Conservation (phyloP, 2,797 vertebrate genomes). For the Pempheris klunzingeri region DNA sequence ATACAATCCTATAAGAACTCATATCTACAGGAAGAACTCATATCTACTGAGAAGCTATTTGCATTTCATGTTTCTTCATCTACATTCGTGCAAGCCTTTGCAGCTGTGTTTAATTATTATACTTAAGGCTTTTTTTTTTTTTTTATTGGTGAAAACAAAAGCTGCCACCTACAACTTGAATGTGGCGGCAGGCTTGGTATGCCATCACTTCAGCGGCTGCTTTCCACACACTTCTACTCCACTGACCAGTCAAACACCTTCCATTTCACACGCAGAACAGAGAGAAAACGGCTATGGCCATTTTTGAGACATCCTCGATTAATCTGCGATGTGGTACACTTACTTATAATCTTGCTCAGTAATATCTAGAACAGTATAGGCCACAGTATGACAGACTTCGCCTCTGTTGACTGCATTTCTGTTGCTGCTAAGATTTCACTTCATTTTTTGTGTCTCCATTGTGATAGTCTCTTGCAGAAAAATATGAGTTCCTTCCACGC, state of each 20-base stretch:
- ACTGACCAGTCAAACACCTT: constrained; percentile 24
- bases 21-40: too few relatives aligned
- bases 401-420: not conserved
- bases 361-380: not conserved
- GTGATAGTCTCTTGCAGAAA: not conserved
- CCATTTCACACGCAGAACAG: not conserved
- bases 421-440: not conserved
- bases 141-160: too few relatives aligned
- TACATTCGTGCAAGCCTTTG: not conserved
- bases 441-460: not conserved
- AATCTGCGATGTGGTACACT: not conserved
- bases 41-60: too few relatives aligned
- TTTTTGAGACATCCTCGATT: constrained; percentile 15
- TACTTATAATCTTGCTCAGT: not conserved
- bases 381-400: not conserved
- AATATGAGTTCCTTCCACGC: not conserved
- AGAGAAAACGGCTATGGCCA: not conserved
- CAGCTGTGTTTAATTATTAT: not conserved
- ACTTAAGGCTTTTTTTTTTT: too few relatives aligned
- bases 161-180: constrained; percentile 12
- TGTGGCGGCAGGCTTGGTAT: not conserved
- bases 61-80: not conserved
- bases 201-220: not conserved
- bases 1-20: too few relatives aligned
- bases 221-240: not conserved